A percentile compares a stretch with the other conserved stretches of the same genome.
Evolutionary conservation across 2,113 vertebrate genomes (phyloP).

Genomic region (Tiliqua scincoides): DNA sequence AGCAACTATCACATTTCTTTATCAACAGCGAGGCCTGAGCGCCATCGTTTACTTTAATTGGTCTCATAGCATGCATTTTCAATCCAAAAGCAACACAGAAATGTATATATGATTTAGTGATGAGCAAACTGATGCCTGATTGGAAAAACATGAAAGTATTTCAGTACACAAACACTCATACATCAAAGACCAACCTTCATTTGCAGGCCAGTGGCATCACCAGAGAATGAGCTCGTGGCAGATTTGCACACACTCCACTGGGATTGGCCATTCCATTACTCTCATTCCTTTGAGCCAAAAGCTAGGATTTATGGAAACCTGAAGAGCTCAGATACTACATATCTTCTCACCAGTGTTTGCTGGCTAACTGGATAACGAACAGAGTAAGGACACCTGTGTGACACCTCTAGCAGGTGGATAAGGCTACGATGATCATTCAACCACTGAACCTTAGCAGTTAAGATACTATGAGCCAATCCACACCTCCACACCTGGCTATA

Average conservation of each 20-base stretch:
- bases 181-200: constrained; percentile 33
- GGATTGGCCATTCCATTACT: neutral
- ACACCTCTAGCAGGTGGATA: neutral
- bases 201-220: neutral
- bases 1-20: constrained; percentile 31
- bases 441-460: neutral
- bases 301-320: neutral
- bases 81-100: constrained; percentile 31
- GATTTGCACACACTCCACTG: neutral
- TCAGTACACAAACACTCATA: constrained; percentile 40
- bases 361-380: neutral
- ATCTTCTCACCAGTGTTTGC: neutral
- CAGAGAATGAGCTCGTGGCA: constrained; percentile 22
- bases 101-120: constrained; percentile 60
- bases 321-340: neutral
- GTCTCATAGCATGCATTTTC: constrained; percentile 51
- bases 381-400: neutral
- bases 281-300: neutral
- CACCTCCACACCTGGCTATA: too few species aligned
- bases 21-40: constrained; percentile 20
- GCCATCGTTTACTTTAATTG: constrained; percentile 43
- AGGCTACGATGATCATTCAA: neutral
- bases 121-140: constrained; percentile 48
- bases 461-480: neutral
- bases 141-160: constrained; percentile 47